Conservation (phyloP, 2,113 vertebrate genomes). For the Melanotaenia duboulayi region DNA sequence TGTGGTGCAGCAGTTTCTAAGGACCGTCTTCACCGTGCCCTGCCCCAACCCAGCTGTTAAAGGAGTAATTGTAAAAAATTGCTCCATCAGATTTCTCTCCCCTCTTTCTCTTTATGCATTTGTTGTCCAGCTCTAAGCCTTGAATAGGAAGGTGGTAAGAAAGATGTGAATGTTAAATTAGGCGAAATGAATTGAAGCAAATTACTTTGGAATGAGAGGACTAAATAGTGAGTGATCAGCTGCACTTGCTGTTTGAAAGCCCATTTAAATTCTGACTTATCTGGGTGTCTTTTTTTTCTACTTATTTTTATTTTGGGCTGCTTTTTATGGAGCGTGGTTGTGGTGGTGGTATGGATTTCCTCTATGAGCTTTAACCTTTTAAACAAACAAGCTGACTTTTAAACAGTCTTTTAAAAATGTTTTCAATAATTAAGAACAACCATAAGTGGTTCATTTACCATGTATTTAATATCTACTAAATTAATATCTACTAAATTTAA, state of each 20-base stretch:
- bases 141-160: constrained; percentile 94
- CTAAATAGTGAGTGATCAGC: constrained; percentile 88
- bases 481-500: constrained; percentile 38
- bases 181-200: constrained; percentile 95
- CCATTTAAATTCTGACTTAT: constrained; percentile 44
- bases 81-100: constrained; percentile 80
- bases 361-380: too few species aligned
- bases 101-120: constrained; percentile 87
- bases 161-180: constrained; percentile 94
- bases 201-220: constrained; percentile 94
- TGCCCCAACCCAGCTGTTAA: constrained; percentile 91
- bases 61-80: constrained; percentile 96
- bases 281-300: too few species aligned
- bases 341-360: neutral
- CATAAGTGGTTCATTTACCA: constrained; percentile 28
- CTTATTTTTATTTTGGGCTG: too few species aligned
- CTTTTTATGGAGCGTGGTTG: too few species aligned
- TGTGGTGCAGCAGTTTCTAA: constrained; percentile 87
- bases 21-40: constrained; percentile 89
- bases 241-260: constrained; percentile 63
- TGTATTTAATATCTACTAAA: constrained; percentile 41
- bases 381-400: too few species aligned
- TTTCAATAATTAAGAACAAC: constrained; percentile 30
- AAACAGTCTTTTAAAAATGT: constrained; percentile 5
- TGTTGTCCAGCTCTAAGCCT: constrained; percentile 88